Base-by-base conservation (phyloP, 2,113 vertebrate species). In the Lamprotornis superbus region DNA sequence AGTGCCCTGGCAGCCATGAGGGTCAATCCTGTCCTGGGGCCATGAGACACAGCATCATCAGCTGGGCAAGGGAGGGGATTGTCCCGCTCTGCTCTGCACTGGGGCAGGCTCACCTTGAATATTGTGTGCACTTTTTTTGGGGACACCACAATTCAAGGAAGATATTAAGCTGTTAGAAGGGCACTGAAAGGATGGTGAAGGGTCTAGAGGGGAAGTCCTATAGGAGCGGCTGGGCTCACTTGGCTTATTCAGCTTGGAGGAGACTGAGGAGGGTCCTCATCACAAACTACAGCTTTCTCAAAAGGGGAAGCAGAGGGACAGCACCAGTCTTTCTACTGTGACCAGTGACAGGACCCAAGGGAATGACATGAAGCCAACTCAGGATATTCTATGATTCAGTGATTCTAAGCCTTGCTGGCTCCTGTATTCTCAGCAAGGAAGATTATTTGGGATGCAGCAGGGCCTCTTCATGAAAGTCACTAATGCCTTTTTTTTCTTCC, bases 21-120 rank as follows among this genome's bases (percentile, higher is more conserved):
- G 37, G 39, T 14, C 53, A 60, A 1, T 6, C 12, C 3, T 59
- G 12, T 19, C 59, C 37, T 81, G 59, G 7, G 37, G 33, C 15
- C 52, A 65, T 59, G 35, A 57, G 17, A 20, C 2, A 47, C 24
- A 56, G 25, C 65, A 71, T 49, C 20, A 5, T 17, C 59, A 64
- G 25, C 57, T 0, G 0, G 27, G 31, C 31, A 44, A 73, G 33
- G 8, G 37, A 37, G 12, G 12, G 7, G 44, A 39, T 44, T 81
- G 12, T 82, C 11, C 15, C 0, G 0, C 57, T 71, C 42, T 80
- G 33, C 77, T 82, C 68, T 65, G 44, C 42, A 11, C 59, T 33
- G 23, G 27, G 8, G 18, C 1, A 1, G 27, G 18, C 44, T 82
- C 52, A 59, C 28, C 12, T 64, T 49, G 25, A 71, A 27, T 56